Percentiles rank a stretch among this genome's conserved stretches.
These are phyloP conservation scores for Phalacrocorax carbo DNA, from an alignment of 2,113 vertebrate genomes.

Conservation along the genomic window DNA sequence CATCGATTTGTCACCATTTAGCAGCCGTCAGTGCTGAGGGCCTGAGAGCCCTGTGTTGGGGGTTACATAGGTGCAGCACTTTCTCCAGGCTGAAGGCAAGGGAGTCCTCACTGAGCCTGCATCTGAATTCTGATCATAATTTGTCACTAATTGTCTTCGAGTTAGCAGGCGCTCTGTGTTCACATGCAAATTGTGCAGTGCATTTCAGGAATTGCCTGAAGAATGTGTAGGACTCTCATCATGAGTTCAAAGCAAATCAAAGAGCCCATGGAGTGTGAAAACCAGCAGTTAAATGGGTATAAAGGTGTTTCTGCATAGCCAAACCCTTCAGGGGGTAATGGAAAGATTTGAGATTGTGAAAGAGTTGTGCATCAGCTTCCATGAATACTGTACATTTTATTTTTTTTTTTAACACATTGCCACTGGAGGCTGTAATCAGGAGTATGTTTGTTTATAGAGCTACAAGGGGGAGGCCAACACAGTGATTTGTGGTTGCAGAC, in stretches of 20 bases:
- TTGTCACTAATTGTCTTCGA: not conserved
- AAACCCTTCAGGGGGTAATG: slow-evolving; percentile 7
- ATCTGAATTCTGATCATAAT: not conserved
- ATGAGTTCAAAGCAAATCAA: not conserved
- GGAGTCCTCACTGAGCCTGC: not conserved
- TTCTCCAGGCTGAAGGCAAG: not conserved
- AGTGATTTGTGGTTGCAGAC: slow-evolving; percentile 28
- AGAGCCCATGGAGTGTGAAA: not conserved
- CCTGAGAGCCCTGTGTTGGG: not conserved
- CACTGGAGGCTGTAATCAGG: slow-evolving; percentile 12
- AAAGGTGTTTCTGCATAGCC: slow-evolving; percentile 3
- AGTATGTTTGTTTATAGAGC: slow-evolving; percentile 19
- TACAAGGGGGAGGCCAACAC: not conserved
- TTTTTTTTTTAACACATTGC: not conserved
- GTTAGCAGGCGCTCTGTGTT: not conserved
- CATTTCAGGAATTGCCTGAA: not conserved
- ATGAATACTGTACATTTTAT: not conserved
- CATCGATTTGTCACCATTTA: not conserved
- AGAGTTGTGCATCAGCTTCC: slow-evolving; percentile 20
- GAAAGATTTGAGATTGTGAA: not conserved
- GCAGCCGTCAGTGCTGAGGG: not conserved
- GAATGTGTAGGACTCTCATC: not conserved
- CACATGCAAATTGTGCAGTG: not conserved
- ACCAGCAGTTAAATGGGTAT: not conserved
- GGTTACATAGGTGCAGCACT: not conserved